A percentile compares a stretch with the other conserved stretches of the same genome.
phyloP scores from a whole-genome alignment of 1,140 invertebrate species.

The Orussus abietinus region DNA sequence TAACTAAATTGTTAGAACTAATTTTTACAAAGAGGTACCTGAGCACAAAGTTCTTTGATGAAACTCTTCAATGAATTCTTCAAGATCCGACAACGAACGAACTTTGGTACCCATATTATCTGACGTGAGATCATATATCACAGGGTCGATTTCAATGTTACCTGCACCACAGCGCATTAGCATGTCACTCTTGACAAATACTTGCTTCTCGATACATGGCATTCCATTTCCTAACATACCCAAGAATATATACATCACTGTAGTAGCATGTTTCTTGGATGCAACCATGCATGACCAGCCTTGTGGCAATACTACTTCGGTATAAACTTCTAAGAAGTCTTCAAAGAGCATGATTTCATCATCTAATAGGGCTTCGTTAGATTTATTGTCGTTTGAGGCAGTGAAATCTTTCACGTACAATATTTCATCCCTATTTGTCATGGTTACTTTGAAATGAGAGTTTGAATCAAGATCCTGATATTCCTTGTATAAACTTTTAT shows the following conservation, averaged over 20 bases:
- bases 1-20: slow-evolving; percentile 6
- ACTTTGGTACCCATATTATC: slow-evolving; percentile 29
- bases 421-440: too few relatives aligned
- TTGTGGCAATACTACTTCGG: slow-evolving; percentile 38
- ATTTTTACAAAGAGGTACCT: slow-evolving; percentile 27
- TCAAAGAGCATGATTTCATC: slow-evolving; percentile 37
- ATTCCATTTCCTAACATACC: slow-evolving; percentile 34
- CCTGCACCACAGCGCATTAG: slow-evolving; percentile 34
- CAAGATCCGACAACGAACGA: slow-evolving; percentile 34
- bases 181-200: slow-evolving; percentile 45
- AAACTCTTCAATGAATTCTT: slow-evolving; percentile 44
- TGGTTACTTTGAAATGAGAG: too few relatives aligned
- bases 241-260: slow-evolving; percentile 38
- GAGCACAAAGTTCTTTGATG: slow-evolving; percentile 38
- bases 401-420: too few relatives aligned
- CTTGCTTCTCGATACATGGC: slow-evolving; percentile 43
- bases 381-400: background rate
- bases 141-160: slow-evolving; percentile 37
- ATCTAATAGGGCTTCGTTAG: slow-evolving; percentile 8
- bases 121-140: slow-evolving; percentile 34
- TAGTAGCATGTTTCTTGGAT: slow-evolving; percentile 38
- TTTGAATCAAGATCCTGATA: too few relatives aligned
- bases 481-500: too few relatives aligned
- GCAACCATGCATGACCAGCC: slow-evolving; percentile 42
- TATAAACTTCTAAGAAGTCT: slow-evolving; percentile 43